Conservation (phyloP, 35 echinoderm and acorn worm species). For the Acanthaster planci region DNA sequence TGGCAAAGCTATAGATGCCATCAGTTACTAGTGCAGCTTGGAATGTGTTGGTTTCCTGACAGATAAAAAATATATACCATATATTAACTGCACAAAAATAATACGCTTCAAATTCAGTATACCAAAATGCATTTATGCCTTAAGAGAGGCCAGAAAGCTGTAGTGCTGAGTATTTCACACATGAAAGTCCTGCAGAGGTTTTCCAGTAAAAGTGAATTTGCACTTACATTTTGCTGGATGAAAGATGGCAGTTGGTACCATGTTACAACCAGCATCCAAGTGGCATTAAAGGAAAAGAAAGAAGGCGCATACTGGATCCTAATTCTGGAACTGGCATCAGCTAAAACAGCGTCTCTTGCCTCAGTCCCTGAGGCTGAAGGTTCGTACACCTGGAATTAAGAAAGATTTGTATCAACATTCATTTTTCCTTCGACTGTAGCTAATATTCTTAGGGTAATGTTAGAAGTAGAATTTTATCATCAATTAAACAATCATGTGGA, state of each 20-base stretch:
- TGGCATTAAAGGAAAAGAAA: constrained; percentile 58
- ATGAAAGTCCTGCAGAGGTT: no score
- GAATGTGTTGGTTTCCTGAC: constrained; percentile 79
- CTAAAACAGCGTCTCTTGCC: constrained; percentile 38
- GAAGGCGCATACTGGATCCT: constrained; percentile 37
- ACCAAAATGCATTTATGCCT: no score
- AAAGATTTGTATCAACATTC: no score
- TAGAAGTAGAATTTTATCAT: no score
- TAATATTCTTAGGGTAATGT: no score
- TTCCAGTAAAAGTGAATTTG: no score
- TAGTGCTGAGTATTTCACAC: no score
- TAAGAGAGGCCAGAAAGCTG: no score
- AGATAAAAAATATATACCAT: constrained; percentile 6
- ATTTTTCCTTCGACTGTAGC: no score
- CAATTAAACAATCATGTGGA: no score
- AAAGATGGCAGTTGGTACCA: constrained; percentile 80
- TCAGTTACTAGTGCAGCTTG: constrained; percentile 87
- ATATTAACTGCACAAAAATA: background rate
- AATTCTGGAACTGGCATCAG: constrained; percentile 50
- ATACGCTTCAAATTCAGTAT: no score
- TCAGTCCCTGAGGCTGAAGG: constrained; percentile 35
- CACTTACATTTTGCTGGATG: constrained; percentile 12
- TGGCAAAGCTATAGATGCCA: constrained; percentile 67
- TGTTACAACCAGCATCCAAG: constrained; percentile 82
- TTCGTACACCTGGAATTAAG: constrained; percentile 65